Conservation (phyloP, 1,140 invertebrate species). For the Drosophila teissieri region DNA sequence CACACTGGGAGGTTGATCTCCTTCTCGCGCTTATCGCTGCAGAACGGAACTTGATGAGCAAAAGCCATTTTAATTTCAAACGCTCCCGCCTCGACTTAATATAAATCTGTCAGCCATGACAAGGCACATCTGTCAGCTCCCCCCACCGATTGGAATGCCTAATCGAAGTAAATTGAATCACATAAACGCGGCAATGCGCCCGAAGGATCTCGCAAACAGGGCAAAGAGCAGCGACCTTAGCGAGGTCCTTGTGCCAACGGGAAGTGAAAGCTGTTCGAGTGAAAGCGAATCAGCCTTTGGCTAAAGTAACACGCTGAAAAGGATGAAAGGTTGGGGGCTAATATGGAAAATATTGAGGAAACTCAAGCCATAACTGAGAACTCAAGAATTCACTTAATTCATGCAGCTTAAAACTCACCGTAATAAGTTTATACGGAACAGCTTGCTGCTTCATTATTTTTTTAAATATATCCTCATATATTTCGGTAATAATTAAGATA, state of each 20-base stretch:
- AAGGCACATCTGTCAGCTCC: constrained; percentile 25
- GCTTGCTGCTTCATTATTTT: no score
- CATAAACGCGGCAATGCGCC: constrained; percentile 53
- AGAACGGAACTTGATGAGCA: constrained; percentile 69
- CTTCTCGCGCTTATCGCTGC: constrained; percentile 32
- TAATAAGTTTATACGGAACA: no score
- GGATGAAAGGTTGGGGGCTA: neutral
- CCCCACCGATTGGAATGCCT: constrained; percentile 63
- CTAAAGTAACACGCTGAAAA: constrained; percentile 33
- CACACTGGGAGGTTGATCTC: constrained; percentile 15
- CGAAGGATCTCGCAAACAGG: constrained; percentile 14
- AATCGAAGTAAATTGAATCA: constrained; percentile 81
- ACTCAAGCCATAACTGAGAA: neutral
- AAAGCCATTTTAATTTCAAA: constrained; percentile 73
- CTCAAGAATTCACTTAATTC: no score
- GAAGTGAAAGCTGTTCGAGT: constrained; percentile 19
- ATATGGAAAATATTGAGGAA: neutral
- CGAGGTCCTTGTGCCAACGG: constrained; percentile 26
- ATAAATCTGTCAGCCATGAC: constrained; percentile 73
- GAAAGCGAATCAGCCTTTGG: constrained; percentile 42
- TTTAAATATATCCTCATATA: no score
- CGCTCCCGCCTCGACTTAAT: constrained; percentile 62
- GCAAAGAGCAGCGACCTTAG: constrained; percentile 30
- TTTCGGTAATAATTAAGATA: no score
- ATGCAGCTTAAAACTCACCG: no score